A percentile compares a stretch with the other conserved stretches of the same genome.
These are phyloP conservation scores for Rugalucina vietnamica DNA, from an alignment of 2,888 invertebrate genomes.

Conservation along the genomic window DNA sequence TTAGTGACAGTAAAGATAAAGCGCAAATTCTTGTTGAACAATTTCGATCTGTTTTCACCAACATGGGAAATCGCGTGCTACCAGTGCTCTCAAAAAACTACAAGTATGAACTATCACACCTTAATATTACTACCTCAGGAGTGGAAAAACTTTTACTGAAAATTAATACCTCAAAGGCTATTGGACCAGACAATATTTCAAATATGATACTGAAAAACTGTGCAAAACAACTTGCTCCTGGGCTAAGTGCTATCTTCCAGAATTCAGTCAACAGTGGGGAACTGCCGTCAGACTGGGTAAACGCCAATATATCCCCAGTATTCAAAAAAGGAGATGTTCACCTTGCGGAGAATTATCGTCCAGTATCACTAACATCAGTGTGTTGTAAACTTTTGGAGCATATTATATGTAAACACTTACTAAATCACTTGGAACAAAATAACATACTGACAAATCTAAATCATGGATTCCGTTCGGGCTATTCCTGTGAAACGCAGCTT, in stretches of 20 bases:
- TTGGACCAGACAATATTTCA: conserved; percentile 21
- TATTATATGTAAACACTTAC: conserved; percentile 45
- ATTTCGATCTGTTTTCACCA: conserved; percentile 11
- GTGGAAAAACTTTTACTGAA: conserved; percentile 7
- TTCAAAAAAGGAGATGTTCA: conserved; percentile 53
- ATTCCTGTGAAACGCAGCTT: conserved; percentile 49
- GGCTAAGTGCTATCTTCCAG: conserved; percentile 29
- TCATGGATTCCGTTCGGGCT: conserved; percentile 40
- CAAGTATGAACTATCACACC: not conserved
- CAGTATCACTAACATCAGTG: conserved; percentile 49
- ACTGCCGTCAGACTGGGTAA: conserved; percentile 40
- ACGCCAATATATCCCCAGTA: conserved; percentile 38
- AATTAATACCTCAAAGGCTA: conserved; percentile 2
- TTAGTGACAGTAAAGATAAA: not conserved
- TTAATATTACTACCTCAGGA: not conserved
- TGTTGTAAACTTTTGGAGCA: conserved; percentile 46
- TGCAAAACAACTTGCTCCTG: conserved; percentile 18
- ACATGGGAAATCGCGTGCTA: not conserved
- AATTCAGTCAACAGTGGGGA: conserved; percentile 10
- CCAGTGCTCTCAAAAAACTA: not conserved
- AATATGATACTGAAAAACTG: conserved; percentile 18
- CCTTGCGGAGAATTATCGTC: conserved; percentile 43
- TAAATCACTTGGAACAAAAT: conserved; percentile 45
- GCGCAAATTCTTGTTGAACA: not conserved
- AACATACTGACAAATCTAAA: conserved; percentile 42